Base-by-base conservation (phyloP, 1,140 invertebrate species). In the Hetaerina americana region DNA sequence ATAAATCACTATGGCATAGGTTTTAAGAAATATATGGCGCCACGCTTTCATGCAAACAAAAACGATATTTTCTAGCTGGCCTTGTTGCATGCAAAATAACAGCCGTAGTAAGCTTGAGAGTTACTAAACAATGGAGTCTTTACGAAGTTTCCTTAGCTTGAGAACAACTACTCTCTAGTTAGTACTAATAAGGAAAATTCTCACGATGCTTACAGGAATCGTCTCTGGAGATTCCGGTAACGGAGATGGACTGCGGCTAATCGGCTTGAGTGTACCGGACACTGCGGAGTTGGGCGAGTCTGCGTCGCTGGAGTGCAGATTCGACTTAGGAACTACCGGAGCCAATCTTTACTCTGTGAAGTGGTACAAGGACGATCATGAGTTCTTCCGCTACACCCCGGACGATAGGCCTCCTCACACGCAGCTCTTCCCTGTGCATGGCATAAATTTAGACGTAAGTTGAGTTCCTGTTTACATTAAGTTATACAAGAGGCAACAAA, bases 341-440 rank as follows among this genome's bases (percentile, higher is more conserved):
- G 79, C 81, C 66, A 78, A 78, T 8, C 75, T 88, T 5, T 88
- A 88, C 76, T 87, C 86, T 1, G 84, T 89, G 18, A 88, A 86
- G 76, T 89, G 88, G 88, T 87, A 87, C 80, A 88, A 88, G 76
- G 86, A 88, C 73, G 82, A 82, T 12, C 74, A 78, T 5, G 85
- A 88, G 76, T 88, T 89, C 79, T 88, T 85, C 78, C 81, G 86
- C 74, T 88, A 80, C 77, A 82, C 84, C 77, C 87, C 87, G 0
- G 79, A 79, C 27, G 77, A 76, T 26, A 73, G 73, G 27, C 77
- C 79, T 27, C 75, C 77, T 57, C 40, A 57, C 2, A 77, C 75
- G 57, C 78, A 79, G 57, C 71, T 75, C 66, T 81, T 79, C 70
- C 74, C 74, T 49, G 70, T 79, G 67, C 67, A 26, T 15, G 67